A percentile compares a stretch with the other conserved stretches of the same genome.
phyloP scores from a whole-genome alignment of 2,888 invertebrate genomes.

The Pocota personata region DNA sequence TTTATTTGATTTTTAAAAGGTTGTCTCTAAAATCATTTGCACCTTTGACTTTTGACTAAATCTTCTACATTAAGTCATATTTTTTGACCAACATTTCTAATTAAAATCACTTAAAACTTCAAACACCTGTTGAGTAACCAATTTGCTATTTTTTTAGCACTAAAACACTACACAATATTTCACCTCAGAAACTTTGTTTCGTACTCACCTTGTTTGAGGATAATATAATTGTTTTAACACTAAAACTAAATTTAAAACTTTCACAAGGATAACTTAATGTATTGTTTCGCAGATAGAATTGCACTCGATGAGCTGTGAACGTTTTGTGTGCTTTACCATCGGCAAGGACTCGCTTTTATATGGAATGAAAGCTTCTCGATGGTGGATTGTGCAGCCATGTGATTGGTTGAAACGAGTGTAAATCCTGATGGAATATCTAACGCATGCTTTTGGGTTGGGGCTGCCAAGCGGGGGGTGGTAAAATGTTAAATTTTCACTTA shows the following conservation, averaged over 20 bases:
- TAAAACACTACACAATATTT: not conserved
- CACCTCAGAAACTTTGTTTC: not conserved
- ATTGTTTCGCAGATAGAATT: constrained; percentile 41
- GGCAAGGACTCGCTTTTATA: constrained; percentile 73
- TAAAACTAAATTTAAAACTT: constrained; percentile 22
- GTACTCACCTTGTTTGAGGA: constrained; percentile 28
- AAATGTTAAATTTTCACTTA: constrained; percentile 64
- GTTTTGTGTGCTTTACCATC: constrained; percentile 71
- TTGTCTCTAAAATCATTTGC: too few relatives aligned
- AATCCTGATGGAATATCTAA: constrained; percentile 63
- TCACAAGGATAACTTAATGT: not conserved
- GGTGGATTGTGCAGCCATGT: constrained; percentile 30
- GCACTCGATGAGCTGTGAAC: constrained; percentile 73
- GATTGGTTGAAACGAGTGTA: constrained; percentile 55
- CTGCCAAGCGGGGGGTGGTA: not conserved
- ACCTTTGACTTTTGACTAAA: too few relatives aligned
- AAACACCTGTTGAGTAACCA: not conserved
- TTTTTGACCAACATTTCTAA: too few relatives aligned
- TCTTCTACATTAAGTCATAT: too few relatives aligned
- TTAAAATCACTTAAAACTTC: not conserved
- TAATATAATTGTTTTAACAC: constrained; percentile 1
- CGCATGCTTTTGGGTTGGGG: constrained; percentile 59
- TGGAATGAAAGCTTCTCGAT: constrained; percentile 67
- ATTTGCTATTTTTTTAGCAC: not conserved
- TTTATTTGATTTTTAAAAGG: too few relatives aligned